Base-by-base conservation (phyloP, 2,113 vertebrate species). In the Silurus glanis region DNA sequence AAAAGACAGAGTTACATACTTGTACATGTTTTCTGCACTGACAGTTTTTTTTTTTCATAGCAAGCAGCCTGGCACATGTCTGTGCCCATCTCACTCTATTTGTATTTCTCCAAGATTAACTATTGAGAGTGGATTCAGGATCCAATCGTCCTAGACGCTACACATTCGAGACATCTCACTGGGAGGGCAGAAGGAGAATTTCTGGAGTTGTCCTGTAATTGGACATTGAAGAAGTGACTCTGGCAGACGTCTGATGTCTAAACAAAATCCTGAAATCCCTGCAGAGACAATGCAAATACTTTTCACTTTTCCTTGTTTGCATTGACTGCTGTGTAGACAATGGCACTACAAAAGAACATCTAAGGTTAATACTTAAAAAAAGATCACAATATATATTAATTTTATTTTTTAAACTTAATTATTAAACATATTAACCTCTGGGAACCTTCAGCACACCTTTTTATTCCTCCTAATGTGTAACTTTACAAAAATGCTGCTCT, bases 41-140 rank as follows among this genome's bases (percentile, higher is more conserved):
- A 76, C 74, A 76, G 23, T 28, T 9, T 66, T 66, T 25, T 49
- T 74, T 76, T 76, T 25, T 23, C 5, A 14, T 37, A 55, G 74
- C 49, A 55, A 51, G 47, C 19, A 74, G 71, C 9, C 51, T 76
- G 74, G n/a, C 49, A 53, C 51, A 16, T 53, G 74, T 76, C 51
- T 76, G 49, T 76, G 49, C 6, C 53, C 6, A 53, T 51, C 72
- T 53, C 4, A 53, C 74, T 55, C 51, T 12, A 76, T 74, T 75
- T 76, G 74, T 76, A 76, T 76, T 76, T 58, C 53, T 58, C 13
- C 25, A 28, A 79, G 13, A 79, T 79, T 79, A 58, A 28, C 8
- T 13, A 76, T 9, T 76, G 23, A 55, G 14, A 55, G 49, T 25
- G 23, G 74, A 55, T 55, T 55, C 51, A 3, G 74, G 23, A 76